A percentile compares a stretch with the other conserved stretches of the same genome.
Evolutionary conservation across 2,888 invertebrate genomes (phyloP).

Genomic region (Spisula solida): DNA sequence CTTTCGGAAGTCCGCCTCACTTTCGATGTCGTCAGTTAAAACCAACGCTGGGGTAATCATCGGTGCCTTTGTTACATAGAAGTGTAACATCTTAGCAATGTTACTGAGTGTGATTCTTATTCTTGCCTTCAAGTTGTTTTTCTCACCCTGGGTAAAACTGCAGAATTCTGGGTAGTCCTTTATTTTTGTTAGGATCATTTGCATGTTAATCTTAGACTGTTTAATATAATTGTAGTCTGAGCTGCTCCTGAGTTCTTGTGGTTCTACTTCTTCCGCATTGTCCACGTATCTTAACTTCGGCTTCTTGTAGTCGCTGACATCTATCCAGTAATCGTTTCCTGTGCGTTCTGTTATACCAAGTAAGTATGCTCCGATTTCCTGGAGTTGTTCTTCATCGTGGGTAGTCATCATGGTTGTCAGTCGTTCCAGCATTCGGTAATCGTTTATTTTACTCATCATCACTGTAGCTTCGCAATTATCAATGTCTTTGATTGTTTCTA

Average conservation of each 20-base stretch:
- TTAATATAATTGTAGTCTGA: not conserved
- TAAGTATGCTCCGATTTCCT: not conserved
- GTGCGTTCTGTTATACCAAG: not conserved
- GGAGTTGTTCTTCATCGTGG: not conserved
- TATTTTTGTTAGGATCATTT: not conserved
- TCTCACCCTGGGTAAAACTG: not conserved
- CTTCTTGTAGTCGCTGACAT: not conserved
- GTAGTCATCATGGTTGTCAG: not conserved
- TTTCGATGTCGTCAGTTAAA: not conserved
- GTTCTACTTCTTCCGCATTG: not conserved
- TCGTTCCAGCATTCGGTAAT: not conserved
- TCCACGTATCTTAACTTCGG: not conserved
- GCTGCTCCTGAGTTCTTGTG: not conserved
- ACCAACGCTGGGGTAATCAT: not conserved
- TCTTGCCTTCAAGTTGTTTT: not conserved
- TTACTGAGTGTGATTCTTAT: not conserved
- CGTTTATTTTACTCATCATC: not conserved
- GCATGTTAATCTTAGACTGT: not conserved
- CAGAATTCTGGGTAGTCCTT: not conserved
- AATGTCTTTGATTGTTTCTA: not conserved
- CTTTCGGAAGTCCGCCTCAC: not conserved
- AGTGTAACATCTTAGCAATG: not conserved
- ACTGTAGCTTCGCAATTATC: not conserved
- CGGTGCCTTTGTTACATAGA: not conserved
- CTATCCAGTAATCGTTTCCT: not conserved